Percentiles rank a stretch among this genome's conserved stretches.
These are phyloP conservation scores for Pelmatolapia mariae DNA, from an alignment of 2,113 vertebrate genomes.

Conservation along the genomic window DNA sequence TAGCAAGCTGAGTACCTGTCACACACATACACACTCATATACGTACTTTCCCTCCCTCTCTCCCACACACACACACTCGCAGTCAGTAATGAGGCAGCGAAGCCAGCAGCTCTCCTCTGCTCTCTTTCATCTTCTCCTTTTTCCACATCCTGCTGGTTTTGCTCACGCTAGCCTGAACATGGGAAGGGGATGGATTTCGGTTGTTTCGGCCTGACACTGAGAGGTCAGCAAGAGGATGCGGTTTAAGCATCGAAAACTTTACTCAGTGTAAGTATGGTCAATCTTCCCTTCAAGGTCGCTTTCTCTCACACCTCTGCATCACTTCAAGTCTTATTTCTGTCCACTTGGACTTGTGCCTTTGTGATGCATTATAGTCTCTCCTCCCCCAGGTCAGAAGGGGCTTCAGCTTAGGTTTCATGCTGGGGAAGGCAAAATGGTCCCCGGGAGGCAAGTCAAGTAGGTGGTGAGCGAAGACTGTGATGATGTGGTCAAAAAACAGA, in stretches of 20 bases:
- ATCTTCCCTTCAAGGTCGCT: not conserved
- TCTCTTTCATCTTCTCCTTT: conserved; percentile 38
- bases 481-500: not conserved
- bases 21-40: not conserved
- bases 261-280: not conserved
- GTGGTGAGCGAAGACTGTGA: not conserved
- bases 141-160: conserved; percentile 16
- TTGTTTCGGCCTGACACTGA: not conserved
- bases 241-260: not conserved
- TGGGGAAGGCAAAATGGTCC: not conserved
- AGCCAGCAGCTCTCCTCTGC: not conserved
- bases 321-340: not conserved
- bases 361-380: not conserved
- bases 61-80: not conserved
- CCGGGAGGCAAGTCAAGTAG: not conserved
- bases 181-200: not conserved
- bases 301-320: not conserved
- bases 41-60: not conserved
- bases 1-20: conserved; percentile 36
- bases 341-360: not conserved
- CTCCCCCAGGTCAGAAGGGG: not conserved
- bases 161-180: conserved; percentile 2
- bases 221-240: not conserved
- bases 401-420: not conserved
- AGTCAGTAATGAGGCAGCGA: conserved; percentile 14